These are phyloP conservation scores for Thunnus thynnus DNA, from an alignment of 2,113 vertebrate genomes.

Conservation along the genomic window DNA sequence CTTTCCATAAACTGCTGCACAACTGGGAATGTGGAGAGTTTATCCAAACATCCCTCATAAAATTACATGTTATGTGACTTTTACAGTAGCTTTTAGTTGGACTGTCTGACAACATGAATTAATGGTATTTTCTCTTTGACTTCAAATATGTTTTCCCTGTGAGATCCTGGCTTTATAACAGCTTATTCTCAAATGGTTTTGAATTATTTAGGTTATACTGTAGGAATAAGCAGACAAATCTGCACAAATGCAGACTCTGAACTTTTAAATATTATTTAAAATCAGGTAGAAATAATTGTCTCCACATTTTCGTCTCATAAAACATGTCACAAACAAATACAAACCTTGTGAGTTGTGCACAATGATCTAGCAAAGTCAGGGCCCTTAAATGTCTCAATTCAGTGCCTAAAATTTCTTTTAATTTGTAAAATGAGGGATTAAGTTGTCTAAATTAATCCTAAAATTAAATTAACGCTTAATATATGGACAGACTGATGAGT, in stretches of 20 bases:
- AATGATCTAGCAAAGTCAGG: no score
- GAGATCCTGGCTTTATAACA: no score
- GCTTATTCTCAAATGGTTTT: no score
- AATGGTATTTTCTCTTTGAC: background rate
- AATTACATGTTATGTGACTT: background rate
- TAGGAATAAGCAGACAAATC: no score
- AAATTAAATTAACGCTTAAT: background rate
- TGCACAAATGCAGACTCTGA: background rate
- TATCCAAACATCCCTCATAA: conserved; percentile 11
- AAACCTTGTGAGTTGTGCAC: no score
- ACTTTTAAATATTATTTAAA: background rate
- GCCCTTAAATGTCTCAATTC: no score
- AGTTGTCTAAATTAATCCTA: no score
- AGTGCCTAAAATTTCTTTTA: no score
- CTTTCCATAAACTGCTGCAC: conserved; percentile 61
- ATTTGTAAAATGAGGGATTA: no score
- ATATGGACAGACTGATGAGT: background rate
- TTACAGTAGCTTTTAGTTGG: conserved; percentile 3
- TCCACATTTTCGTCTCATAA: no score
- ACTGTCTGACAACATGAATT: background rate
- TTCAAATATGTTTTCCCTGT: background rate
- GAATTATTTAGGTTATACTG: no score
- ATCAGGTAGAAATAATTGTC: no score
- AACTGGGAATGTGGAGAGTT: conserved; percentile 21
- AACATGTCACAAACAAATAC: background rate